Evolutionary conservation across 1,140 invertebrate species (phyloP).

Genomic region (Drosophila willistoni): DNA sequence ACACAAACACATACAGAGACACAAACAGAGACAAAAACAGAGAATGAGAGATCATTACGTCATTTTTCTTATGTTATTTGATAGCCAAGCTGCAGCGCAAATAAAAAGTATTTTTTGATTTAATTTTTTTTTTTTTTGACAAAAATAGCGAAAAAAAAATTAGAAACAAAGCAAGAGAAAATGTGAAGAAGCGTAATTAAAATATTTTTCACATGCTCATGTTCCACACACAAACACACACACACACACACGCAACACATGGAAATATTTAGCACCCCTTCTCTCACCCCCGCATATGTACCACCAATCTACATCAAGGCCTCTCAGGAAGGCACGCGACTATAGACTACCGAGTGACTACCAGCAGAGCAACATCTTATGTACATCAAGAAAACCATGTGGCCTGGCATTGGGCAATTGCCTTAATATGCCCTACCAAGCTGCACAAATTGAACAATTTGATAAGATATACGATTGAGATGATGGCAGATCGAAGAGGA

Average conservation of each 20-base stretch:
- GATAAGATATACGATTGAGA: constrained; percentile 63
- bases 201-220: constrained; percentile 75
- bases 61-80: constrained; percentile 70
- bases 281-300: not conserved
- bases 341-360: constrained; percentile 56
- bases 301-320: not conserved
- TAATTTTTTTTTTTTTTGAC: constrained; percentile 56
- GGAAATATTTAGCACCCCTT: constrained; percentile 13
- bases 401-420: constrained; percentile 77
- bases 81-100: constrained; percentile 62
- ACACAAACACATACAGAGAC: constrained; percentile 11
- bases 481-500: not conserved
- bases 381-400: constrained; percentile 57
- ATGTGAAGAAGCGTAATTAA: constrained; percentile 68
- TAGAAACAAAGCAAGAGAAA: constrained; percentile 40
- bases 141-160: constrained; percentile 62
- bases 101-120: not conserved
- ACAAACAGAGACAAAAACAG: not conserved
- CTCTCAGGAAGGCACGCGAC: constrained; percentile 59
- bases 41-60: constrained; percentile 45
- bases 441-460: constrained; percentile 78
- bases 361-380: constrained; percentile 42
- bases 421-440: constrained; percentile 73
- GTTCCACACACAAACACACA: constrained; percentile 3
- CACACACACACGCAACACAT: constrained; percentile 28